Conservation (phyloP, 2,888 invertebrate species). For the Microchrysa polita region DNA sequence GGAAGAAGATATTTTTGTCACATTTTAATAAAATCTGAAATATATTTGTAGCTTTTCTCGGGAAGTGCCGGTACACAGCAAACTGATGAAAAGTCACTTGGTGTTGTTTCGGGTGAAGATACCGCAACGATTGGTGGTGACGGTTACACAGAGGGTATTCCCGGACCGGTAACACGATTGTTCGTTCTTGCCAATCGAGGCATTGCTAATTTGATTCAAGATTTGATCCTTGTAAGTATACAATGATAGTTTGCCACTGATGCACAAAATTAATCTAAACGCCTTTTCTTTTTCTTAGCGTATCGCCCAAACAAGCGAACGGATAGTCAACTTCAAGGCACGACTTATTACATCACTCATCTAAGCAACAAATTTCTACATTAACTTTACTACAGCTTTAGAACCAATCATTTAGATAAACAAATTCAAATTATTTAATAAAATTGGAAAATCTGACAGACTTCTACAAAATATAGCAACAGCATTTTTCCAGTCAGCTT, state of each 20-base stretch:
- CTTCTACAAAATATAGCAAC: too few relatives aligned
- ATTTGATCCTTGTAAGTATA: conserved; percentile 80
- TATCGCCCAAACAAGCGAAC: conserved; percentile 88
- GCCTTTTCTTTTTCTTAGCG: conserved; percentile 67
- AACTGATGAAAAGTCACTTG: conserved; percentile 68
- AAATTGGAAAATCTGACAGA: too few relatives aligned
- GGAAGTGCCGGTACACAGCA: conserved; percentile 77
- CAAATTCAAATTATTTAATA: conserved; percentile 17
- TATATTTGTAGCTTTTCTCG: conserved; percentile 77
- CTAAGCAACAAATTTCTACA: conserved; percentile 69
- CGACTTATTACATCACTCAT: conserved; percentile 89
- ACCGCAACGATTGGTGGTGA: conserved; percentile 68
- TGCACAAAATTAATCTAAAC: not conserved
- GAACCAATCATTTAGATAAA: conserved; percentile 23
- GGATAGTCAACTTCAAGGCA: conserved; percentile 93
- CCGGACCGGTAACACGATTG: conserved; percentile 86
- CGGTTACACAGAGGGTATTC: conserved; percentile 82
- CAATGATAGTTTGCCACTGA: not conserved
- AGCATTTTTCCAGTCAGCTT: not conserved
- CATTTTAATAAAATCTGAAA: not conserved
- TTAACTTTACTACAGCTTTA: not conserved
- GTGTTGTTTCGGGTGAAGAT: conserved; percentile 66
- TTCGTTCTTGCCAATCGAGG: conserved; percentile 89
- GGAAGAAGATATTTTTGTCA: not conserved
- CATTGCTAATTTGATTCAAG: conserved; percentile 86